Base-by-base conservation (phyloP, 2,797 vertebrate genomes). In the Spinibarbus caldwelli region DNA sequence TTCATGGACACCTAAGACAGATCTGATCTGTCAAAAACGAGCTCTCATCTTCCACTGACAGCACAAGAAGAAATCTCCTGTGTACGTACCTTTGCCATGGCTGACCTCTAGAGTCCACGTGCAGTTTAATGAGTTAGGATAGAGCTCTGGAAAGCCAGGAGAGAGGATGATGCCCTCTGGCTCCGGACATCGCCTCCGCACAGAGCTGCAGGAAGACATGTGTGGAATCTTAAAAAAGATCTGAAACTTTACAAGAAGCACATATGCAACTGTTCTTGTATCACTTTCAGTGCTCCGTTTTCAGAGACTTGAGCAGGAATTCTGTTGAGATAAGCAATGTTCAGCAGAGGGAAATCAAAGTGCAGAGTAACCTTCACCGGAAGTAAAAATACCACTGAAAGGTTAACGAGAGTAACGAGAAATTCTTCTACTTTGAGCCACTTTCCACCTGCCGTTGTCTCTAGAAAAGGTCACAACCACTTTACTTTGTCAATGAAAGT, bases 71-170 rank as follows among this genome's bases (percentile, higher is more conserved):
- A 34, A 36, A 34, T 23, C 78, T 67, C 29, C 11, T 19, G 26
- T 45, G 70, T 41, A 57, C 68, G 12, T 90, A 95, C 95, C 95
- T 99, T 95, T 96, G 82, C 98, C 98, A 83, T 99, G 98, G 84
- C 96, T 98, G 90, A 99, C 98, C 94, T 99, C 98, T 82, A 99
- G 97, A 70, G 96, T 98, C 98, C 98, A 99, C 0, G 98, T 99
- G 89, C 98, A 99, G 91, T 99, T 99, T 78, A 99, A 90, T 43
- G 98, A 99, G 95, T 97, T 99, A 81, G 98, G 97, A 93, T 99
- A 99, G 15, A 98, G 93, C 94, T 99, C 98, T 0, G 98, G 98
- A 90, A 96, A 99, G 83, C 98, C 98, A 29, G 98, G 98, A 78
- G 98, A 99, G 89, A 99, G 94, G 90, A 99, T 99, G 89, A 97